Conservation (phyloP, 2,113 vertebrate genomes). For the Corythoichthys haematopterus region DNA sequence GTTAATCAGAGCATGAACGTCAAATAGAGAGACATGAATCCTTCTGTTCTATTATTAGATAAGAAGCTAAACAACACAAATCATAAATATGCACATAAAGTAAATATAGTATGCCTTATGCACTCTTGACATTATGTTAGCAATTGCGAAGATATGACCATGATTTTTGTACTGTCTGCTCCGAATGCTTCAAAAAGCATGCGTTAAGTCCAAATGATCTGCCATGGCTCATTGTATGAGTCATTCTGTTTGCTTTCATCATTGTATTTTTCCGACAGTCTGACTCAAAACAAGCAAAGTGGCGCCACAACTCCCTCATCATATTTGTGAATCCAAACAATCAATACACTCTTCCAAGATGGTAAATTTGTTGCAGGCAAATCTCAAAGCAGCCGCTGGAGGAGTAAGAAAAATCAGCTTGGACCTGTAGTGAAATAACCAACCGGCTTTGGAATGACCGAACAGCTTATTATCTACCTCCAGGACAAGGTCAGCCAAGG, state of each 20-base stretch:
- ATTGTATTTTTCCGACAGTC: slow-evolving; percentile 24
- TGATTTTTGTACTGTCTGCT: not conserved
- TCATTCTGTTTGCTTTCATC: slow-evolving; percentile 22
- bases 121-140: too few species aligned
- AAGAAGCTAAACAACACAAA: not conserved
- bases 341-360: slow-evolving; percentile 45
- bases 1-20: too few species aligned
- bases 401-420: slow-evolving; percentile 48
- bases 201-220: not conserved
- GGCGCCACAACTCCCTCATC: slow-evolving; percentile 41
- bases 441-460: slow-evolving; percentile 36
- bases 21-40: too few species aligned
- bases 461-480: slow-evolving; percentile 15
- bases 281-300: slow-evolving; percentile 33
- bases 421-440: slow-evolving; percentile 8
- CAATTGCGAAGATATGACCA: not conserved
- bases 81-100: too few species aligned
- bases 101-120: not conserved
- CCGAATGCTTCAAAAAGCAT: not conserved
- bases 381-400: slow-evolving; percentile 9
- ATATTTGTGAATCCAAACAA: slow-evolving; percentile 54
- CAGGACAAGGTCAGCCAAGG: slow-evolving; percentile 37
- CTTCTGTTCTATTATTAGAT: not conserved
- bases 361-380: slow-evolving; percentile 13
- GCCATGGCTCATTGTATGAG: not conserved